These are phyloP conservation scores for Nasonovia ribisnigri DNA, from an alignment of 2,888 invertebrate species.

Conservation along the genomic window DNA sequence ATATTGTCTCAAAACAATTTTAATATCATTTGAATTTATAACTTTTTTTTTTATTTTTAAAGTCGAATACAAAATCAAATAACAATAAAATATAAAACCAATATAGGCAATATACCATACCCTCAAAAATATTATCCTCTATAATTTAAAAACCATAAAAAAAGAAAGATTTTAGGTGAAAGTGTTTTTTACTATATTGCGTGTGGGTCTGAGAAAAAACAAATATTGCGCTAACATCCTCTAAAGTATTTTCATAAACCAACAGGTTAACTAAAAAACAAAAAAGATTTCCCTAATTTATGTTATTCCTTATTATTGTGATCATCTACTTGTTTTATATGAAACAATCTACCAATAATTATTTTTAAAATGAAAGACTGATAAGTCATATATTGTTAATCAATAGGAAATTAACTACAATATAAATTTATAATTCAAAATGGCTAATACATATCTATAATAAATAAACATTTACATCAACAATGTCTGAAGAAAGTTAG, in stretches of 20 bases:
- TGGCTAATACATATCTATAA: neutral
- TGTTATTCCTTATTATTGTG: neutral
- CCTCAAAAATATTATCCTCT: no score
- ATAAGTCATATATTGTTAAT: neutral
- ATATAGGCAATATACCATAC: no score
- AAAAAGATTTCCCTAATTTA: neutral
- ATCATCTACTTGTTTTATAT: neutral
- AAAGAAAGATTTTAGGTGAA: no score
- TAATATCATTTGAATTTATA: no score
- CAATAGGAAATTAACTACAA: neutral
- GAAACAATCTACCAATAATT: neutral
- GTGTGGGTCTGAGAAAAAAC: no score
- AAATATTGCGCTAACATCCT: no score
- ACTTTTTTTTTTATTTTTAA: no score
- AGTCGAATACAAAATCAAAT: no score
- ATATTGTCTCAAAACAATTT: no score
- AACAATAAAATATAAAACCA: no score
- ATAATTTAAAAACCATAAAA: no score
- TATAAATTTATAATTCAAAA: neutral
- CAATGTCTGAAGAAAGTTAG: neutral
- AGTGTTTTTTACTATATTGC: no score
- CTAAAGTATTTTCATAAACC: neutral
- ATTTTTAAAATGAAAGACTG: neutral
- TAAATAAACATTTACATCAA: neutral
- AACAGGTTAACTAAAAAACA: neutral